Percentiles rank a stretch among this genome's conserved stretches.
phyloP scores from a whole-genome alignment of 2,797 vertebrate species.

The Melanotaenia boesemani region DNA sequence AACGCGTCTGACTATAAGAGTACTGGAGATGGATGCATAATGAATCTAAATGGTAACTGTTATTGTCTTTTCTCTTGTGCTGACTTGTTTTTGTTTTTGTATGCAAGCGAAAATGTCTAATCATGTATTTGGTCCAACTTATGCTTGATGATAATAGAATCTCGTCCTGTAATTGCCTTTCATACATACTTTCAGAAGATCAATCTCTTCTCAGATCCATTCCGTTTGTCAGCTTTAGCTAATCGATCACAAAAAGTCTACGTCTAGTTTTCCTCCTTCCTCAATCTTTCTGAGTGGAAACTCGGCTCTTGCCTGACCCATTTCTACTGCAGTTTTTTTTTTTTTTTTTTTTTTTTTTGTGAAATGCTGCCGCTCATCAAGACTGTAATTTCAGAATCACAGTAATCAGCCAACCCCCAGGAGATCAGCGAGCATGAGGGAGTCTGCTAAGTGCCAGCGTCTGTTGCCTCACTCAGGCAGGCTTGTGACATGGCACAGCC shows the following conservation, averaged over 20 bases:
- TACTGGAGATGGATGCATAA: slow-evolving; percentile 24
- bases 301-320: slow-evolving; percentile 71
- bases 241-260: slow-evolving; percentile 31
- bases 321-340: slow-evolving; percentile 68
- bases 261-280: slow-evolving; percentile 28
- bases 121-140: background rate
- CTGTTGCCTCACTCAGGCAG: slow-evolving; percentile 73
- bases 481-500: slow-evolving; percentile 69
- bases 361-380: slow-evolving; percentile 81
- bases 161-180: background rate
- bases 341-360: slow-evolving; percentile 52
- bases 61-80: slow-evolving; percentile 9
- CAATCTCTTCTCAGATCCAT: slow-evolving; percentile 25
- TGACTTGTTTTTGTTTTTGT: background rate
- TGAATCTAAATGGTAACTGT: slow-evolving; percentile 4
- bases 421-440: slow-evolving; percentile 76
- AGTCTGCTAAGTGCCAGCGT: slow-evolving; percentile 77
- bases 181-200: slow-evolving; percentile 19
- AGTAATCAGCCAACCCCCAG: slow-evolving; percentile 85
- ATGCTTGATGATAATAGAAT: background rate
- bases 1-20: slow-evolving; percentile 14
- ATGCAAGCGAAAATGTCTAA: background rate
- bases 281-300: slow-evolving; percentile 37
- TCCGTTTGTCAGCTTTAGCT: slow-evolving; percentile 36
- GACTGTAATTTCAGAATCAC: slow-evolving; percentile 86